Evolutionary conservation across 2,888 invertebrate species (phyloP).

Genomic region (Dryomyza anilis): DNA sequence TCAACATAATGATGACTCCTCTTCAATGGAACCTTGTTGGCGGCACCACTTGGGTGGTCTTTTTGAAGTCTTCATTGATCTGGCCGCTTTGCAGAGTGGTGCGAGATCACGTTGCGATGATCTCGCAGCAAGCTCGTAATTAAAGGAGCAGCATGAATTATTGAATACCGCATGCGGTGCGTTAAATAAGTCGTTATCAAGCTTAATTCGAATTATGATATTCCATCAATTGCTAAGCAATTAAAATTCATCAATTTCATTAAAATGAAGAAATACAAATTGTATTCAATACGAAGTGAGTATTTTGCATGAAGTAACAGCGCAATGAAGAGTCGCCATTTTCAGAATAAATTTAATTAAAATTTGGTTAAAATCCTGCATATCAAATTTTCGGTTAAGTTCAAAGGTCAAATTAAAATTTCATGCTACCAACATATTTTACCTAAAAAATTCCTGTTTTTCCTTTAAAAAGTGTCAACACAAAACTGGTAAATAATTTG

Average conservation of each 20-base stretch:
- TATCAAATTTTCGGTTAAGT: constrained; percentile 29
- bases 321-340: too few species aligned
- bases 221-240: constrained; percentile 16
- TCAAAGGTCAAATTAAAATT: constrained; percentile 33
- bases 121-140: background rate
- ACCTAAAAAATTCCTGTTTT: constrained; percentile 29
- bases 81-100: background rate
- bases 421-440: background rate
- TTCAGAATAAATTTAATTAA: too few species aligned
- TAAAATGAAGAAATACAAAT: too few species aligned
- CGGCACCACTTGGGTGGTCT: constrained; percentile 8
- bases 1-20: background rate
- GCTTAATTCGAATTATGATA: constrained; percentile 11
- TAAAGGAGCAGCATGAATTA: background rate
- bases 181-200: constrained; percentile 2
- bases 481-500: constrained; percentile 22
- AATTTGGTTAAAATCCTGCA: background rate
- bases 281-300: background rate
- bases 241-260: background rate
- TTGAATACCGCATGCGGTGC: constrained; percentile 1
- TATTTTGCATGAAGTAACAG: too few species aligned
- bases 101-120: background rate
- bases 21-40: background rate
- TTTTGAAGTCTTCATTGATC: background rate
- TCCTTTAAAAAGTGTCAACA: constrained; percentile 25